These are phyloP conservation scores for Ciona savignyi DNA, from an alignment of 23 tunicate genomes.

Conservation along the genomic window DNA sequence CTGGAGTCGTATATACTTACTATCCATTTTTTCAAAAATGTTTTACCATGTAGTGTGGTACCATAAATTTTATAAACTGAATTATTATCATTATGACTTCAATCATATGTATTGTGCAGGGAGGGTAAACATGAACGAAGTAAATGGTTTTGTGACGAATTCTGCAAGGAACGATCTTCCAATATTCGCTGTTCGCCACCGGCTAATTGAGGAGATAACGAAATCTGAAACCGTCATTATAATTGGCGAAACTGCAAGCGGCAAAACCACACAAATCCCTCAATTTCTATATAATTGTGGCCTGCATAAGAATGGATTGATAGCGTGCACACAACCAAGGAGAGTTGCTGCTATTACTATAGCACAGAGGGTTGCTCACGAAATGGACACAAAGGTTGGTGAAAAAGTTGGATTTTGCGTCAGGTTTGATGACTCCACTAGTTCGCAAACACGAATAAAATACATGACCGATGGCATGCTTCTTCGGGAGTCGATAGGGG, in stretches of 20 bases:
- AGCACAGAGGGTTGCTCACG: conserved; percentile 80
- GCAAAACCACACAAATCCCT: conserved; percentile 94
- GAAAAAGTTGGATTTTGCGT: conserved; percentile 77
- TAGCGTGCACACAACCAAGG: conserved; percentile 91
- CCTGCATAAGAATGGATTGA: conserved; percentile 42
- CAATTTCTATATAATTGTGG: conserved; percentile 45
- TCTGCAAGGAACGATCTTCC: conserved; percentile 23
- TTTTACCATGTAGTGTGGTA: no score
- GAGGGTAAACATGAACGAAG: background rate
- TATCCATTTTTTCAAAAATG: no score
- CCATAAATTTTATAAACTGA: no score
- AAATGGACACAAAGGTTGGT: conserved; percentile 47
- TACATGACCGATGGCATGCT: conserved; percentile 98
- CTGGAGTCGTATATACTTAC: no score
- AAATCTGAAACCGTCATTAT: conserved; percentile 51
- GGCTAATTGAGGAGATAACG: conserved; percentile 39
- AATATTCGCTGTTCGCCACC: conserved; percentile 44
- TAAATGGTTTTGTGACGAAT: background rate
- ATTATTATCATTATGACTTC: no score
- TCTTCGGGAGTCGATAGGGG: conserved; percentile 83
- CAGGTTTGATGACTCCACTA: conserved; percentile 82
- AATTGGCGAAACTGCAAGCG: conserved; percentile 93
- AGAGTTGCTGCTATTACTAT: conserved; percentile 92
- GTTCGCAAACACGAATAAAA: conserved; percentile 56
- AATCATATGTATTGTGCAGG: no score